Base-by-base conservation (phyloP, 2,888 invertebrate species). In the Caenorhabditis parvicauda region DNA sequence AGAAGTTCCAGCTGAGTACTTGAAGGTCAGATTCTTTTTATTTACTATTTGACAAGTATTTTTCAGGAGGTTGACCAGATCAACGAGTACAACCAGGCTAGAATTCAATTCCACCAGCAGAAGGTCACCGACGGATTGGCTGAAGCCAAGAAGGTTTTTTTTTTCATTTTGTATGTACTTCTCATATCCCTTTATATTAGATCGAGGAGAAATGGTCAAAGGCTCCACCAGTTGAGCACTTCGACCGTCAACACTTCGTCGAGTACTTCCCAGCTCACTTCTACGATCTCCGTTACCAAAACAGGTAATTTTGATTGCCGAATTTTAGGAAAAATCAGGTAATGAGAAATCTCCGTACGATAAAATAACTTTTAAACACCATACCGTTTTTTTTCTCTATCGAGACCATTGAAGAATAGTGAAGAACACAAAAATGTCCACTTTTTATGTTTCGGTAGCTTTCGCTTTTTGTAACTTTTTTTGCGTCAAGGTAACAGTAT, bases 181-280 rank as follows among this genome's bases (percentile, higher is more conserved):
- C 9, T 37, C 9, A 19, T 39, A 12, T 42, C 7, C 22, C n/a
- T 41, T 2, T 27, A 25, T 12, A 59, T 48, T 43, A 74, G 73
- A 66, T 73, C 19, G 79, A 79, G 57, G 74, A 75, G 38, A 79
- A 80, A 52, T 79, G 79, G 79, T 66, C 77, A 3, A 70, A 76
- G 55, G 77, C 77, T 59, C 79, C 79, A 45, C 79, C 79, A 53
- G 74, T 79, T 29, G 79, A 79, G 62, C 79, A 79, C 49, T 72
- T 78, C 65, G 70, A 74, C 50, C 72, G 74, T 38, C 74, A 77
- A 54, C 75, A 75, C 66, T 77, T 76, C 52, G 71, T 67, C 54
- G 76, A 77, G 60, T 73, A 73, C 50, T 73, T 73, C 69, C 72
- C 72, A 41, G 62, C 64, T 52, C 70, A 73, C 58, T 75, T 75